Base-by-base conservation (phyloP, 2,888 invertebrate species). In the Drosophila infuscata region DNA sequence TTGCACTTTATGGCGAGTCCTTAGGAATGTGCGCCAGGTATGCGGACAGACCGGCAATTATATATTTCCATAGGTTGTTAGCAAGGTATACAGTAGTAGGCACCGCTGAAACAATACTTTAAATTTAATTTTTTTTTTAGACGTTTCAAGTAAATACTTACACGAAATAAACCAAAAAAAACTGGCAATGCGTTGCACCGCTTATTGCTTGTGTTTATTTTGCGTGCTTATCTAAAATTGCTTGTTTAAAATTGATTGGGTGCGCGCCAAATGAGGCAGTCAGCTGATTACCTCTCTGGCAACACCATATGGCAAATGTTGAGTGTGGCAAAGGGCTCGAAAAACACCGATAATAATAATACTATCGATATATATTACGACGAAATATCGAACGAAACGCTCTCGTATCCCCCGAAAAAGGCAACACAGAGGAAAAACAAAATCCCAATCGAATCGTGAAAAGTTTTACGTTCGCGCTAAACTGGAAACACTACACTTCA, bases 401-500 rank as follows among this genome's bases (percentile, higher is more conserved):
- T 63, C 36, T 48, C 65, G 51, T 63, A 63, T 46, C 54, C 49
- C 46, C 63, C 54, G 49, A 60, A 72, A 48, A 64, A 69, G 62
- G 65, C 52, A 56, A 72, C 72, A 74, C 62, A 77, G 61, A 84
- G 68, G 49, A 73, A 75, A 74, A 83, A 83, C 68, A 75, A 78
- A 81, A 73, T 74, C 54, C 60, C 75, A 76, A 63, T 60, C 59
- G 32, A 70, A 63, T 70, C 76, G 89, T 72, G 78, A 79, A 89
- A 91, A 91, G 76, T 84, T 70, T 73, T 76, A 85, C 82, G 79
- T 85, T 82, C 76, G 79, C 59, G 73, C 60, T 73, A 61, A 75
- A 53, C 46, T 56, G 35, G 38, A 56, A 29, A 41, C 33, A 17
- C 52, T 64, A 15, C 7, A 46, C 12, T 62, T 53, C 48, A 25